These are phyloP conservation scores for Tachina lurida DNA, from an alignment of 2,888 invertebrate genomes.

Conservation along the genomic window DNA sequence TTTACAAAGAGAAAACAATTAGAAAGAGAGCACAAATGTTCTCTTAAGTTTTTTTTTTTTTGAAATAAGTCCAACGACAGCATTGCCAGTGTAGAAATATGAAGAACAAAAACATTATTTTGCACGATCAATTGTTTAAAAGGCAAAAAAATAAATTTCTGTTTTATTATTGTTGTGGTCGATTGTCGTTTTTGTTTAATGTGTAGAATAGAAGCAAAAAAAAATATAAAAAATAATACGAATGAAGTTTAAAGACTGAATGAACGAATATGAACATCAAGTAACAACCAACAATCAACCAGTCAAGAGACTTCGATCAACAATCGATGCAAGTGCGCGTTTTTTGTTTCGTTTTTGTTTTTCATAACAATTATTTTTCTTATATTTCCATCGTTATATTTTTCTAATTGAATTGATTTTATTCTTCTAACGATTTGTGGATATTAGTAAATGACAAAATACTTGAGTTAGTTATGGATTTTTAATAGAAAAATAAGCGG, in stretches of 20 bases:
- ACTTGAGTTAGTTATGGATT: not conserved
- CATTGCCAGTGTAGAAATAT: constrained; percentile 47
- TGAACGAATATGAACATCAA: constrained; percentile 56
- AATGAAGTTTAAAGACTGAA: constrained; percentile 28
- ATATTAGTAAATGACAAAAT: constrained; percentile 28
- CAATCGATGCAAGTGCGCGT: constrained; percentile 75
- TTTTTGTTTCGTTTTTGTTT: constrained; percentile 23
- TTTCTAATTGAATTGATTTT: constrained; percentile 44
- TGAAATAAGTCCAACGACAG: not conserved
- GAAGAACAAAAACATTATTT: constrained; percentile 41
- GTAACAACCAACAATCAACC: constrained; percentile 48
- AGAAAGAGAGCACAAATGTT: constrained; percentile 4
- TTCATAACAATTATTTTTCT: constrained; percentile 20
- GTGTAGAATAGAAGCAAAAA: constrained; percentile 43
- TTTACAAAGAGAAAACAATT: constrained; percentile 30
- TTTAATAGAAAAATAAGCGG: not conserved
- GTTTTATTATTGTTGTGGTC: constrained; percentile 50
- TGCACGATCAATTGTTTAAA: constrained; percentile 63
- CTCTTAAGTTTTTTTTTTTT: constrained; percentile 20
- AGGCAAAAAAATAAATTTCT: constrained; percentile 34
- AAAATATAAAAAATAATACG: not conserved
- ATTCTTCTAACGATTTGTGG: not conserved
- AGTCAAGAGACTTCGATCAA: constrained; percentile 73
- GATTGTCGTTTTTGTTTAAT: constrained; percentile 47
- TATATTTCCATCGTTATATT: constrained; percentile 9